Evolutionary conservation across 2,888 invertebrate genomes (phyloP), one percentile per base, ranked within the genome.

Genomic region (Synanthedon myopaeformis): DNA sequence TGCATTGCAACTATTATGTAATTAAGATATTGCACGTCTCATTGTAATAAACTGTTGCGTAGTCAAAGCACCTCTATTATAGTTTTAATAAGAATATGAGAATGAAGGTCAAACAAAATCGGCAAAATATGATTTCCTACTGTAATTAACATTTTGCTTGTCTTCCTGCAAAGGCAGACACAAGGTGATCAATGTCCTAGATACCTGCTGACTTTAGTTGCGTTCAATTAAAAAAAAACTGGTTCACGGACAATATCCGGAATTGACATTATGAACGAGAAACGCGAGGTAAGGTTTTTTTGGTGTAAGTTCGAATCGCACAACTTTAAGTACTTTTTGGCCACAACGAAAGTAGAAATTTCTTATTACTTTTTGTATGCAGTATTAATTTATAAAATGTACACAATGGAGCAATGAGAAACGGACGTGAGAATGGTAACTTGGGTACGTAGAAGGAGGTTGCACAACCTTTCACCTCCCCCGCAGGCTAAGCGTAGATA

Each of bases 391-490:
- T 35, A 35, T 35, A 45, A 45, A 45, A 45, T 45, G 8, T 13
- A 45, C n/a, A 45, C n/a, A 45, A 13, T 45, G 14, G n/a, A 23
- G 17, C 51, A 28, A 14, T 35, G 13, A 51, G 35, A 51, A 41
- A 54, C 14, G 23, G 66, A 67, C 70, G 71, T 77, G 74, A 70
- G 75, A 74, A 75, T 66, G 60, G 70, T 70, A 72, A 71, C 70
- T 69, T 59, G 61, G 60, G 59, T 59, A 61, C 56, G 62, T 56
- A 63, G 59, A 66, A 58, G 63, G 54, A 57, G 65, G 62, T 66
- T 35, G 35, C 3, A 59, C 66, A 71, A 79, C 80, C 80, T 81
- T 80, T 82, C 78, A 80, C 79, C 79, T 76, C 62, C 63, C 62
- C 66, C 61, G 61, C 59, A 60, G 62, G 64, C 66, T 63, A 54